A percentile compares a stretch with the other conserved stretches of the same genome.
Conservation (phyloP, 2,113 vertebrate species). For the Pantherophis guttatus region DNA sequence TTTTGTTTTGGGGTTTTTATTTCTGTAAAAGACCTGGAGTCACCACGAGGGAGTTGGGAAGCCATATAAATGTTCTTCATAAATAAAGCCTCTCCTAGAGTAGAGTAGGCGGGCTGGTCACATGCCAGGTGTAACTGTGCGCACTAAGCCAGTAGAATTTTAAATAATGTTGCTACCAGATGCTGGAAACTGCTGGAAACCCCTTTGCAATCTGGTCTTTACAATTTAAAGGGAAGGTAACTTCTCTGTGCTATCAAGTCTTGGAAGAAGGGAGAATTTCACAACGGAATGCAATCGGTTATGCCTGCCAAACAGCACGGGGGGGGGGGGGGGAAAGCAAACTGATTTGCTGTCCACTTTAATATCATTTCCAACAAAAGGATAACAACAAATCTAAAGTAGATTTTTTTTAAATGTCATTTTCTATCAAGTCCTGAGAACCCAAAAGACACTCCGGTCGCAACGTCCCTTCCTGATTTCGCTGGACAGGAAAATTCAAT, state of each 20-base stretch:
- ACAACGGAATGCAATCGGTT: neutral
- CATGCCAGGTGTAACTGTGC: neutral
- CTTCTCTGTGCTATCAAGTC: neutral
- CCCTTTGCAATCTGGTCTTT: neutral
- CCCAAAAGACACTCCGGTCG: neutral
- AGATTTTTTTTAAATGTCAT: neutral
- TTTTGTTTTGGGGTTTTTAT: neutral
- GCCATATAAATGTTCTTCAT: neutral
- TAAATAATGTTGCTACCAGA: neutral
- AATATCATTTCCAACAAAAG: neutral
- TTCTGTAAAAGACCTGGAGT: neutral
- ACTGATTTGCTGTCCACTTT: neutral
- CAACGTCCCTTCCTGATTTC: neutral
- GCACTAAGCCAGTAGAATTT: neutral
- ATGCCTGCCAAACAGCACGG: neutral
- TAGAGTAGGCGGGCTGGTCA: neutral
- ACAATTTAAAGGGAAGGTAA: neutral
- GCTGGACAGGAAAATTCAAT: neutral
- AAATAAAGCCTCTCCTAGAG: neutral
- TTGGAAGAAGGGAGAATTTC: neutral
- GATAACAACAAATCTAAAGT: neutral
- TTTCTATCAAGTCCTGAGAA: neutral
- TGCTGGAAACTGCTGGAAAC: neutral
- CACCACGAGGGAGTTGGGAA: neutral
- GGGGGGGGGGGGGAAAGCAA: neutral